Base-by-base conservation (phyloP, 2,888 invertebrate species). In the Lochmaea crataegi region DNA sequence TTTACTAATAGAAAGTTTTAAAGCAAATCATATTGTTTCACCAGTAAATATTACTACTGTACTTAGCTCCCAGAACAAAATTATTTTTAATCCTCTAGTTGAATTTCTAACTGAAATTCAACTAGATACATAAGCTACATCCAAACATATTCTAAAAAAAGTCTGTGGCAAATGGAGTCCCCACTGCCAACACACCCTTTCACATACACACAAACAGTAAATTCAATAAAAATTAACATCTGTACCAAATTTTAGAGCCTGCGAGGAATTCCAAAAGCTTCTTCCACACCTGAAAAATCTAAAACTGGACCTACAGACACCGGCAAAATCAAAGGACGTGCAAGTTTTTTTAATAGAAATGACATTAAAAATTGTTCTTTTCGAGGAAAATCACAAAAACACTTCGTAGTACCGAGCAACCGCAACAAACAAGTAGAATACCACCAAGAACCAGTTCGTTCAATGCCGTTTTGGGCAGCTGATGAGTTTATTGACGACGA, bases 401-500 rank as follows among this genome's bases (percentile, higher is more conserved):
- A 16, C 11, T 12, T n/a, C 3, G 18, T 18, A 51, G n/a, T 2
- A 32, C 22, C 51, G 0, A 16, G 9, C 16, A 48, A 16, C n/a
- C 51, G n/a, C 32, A 53, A 65, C 18, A 26, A n/a, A 22, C 12
- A 26, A 16, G 10, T 45, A 14, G 12, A 45, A 14, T 45, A 45
- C 12, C 45, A 0, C 2, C 45, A 14, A 12, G 45, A 45, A 45
- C 14, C 45, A 12, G 11, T 45, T 4, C 11, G 45, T 45, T 12
- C 45, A 11, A 45, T 45, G 45, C 45, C 45, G 4, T 38, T 58
- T 60, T 51, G 45, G 45, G 22, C 38, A 12, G 51, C 26, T 7
- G 53, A 71, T 45, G 72, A 74, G 45, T 75, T 72, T 42, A 68
- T 75, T 12, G 77, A 77, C 61, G 75, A 77, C 56, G 77, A 77